Base-by-base conservation (phyloP, 2,113 vertebrate genomes). In the Podarcis cretensis region DNA sequence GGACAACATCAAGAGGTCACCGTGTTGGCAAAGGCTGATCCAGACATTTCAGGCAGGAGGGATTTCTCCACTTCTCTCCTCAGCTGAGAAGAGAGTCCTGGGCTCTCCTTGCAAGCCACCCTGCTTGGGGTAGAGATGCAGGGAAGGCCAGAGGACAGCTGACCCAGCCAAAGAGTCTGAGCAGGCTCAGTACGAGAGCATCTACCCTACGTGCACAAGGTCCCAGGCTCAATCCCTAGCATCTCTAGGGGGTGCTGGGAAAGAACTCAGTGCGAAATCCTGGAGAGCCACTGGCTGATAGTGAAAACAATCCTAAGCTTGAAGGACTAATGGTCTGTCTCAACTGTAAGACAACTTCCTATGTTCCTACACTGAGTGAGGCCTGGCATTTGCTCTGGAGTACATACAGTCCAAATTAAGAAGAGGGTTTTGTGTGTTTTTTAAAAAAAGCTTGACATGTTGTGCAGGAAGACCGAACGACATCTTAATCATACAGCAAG, bases 381-480 rank as follows among this genome's bases (percentile, higher is more conserved):
- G 57, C 32, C 14, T 73, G 75, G 13, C 2, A 1, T 75, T 57
- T 16, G n/a, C n/a, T n/a, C 84, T 18, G 27, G 84, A 81, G 57
- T 32, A 13, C 3, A 80, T 84, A 25, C 81, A 54, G 84, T 30
- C 37, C 21, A 66, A 27, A 63, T 23, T 69, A 40, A 77, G 43
- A 89, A 5, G 23, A 71, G 13, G 48, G 5, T 35, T 35, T 35
- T 37, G 43, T 43, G 6, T 43, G 6, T 6, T 43, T 43, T 8
- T 48, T 48, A 9, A 48, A 48, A 48, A 48, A 84, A 27, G 40
- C 23, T 69, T 35, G 23, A 14, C 0, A 0, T 35, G 2, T 1
- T 13, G 13, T 0, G 1, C 48, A 2, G 3, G 0, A 0, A 2
- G 27, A 3, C 8, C 5, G 3, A 0, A 37, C 1, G 18, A 54